Evolutionary conservation across 2,797 vertebrate species (phyloP).

Genomic region (Coreius guichenoti): DNA sequence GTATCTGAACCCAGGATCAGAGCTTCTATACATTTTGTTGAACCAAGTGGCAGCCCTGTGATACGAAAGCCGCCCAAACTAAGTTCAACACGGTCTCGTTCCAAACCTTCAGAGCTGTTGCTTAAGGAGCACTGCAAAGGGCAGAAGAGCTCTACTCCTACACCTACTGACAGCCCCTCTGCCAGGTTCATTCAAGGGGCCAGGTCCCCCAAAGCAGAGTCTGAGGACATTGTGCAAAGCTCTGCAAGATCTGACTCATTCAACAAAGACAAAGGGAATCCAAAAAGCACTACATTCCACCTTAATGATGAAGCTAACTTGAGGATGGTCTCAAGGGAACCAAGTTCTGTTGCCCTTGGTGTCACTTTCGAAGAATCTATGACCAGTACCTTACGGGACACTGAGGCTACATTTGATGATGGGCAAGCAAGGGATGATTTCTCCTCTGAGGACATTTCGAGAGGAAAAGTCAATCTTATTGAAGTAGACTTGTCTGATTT

Average conservation of each 20-base stretch:
- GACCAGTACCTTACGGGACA: slow-evolving; percentile 68
- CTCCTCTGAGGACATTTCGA: slow-evolving; percentile 79
- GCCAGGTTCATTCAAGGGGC: slow-evolving; percentile 77
- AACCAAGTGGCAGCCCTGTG: slow-evolving; percentile 75
- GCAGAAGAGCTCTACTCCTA: slow-evolving; percentile 83
- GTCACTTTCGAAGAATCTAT: slow-evolving; percentile 74
- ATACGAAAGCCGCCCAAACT: slow-evolving; percentile 87
- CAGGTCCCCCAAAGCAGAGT: slow-evolving; percentile 77
- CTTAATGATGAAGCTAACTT: slow-evolving; percentile 87
- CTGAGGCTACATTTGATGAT: slow-evolving; percentile 73
- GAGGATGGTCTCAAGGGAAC: slow-evolving; percentile 76
- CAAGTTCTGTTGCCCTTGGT: slow-evolving; percentile 61
- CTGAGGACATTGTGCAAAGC: slow-evolving; percentile 45
- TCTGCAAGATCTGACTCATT: slow-evolving; percentile 56
- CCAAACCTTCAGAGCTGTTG: slow-evolving; percentile 88
- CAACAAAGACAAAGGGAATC: slow-evolving; percentile 75
- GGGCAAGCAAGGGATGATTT: slow-evolving; percentile 75
- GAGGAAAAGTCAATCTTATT: slow-evolving; percentile 86
- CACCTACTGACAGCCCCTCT: slow-evolving; percentile 80
- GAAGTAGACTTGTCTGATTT: slow-evolving; percentile 93
- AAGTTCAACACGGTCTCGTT: slow-evolving; percentile 79
- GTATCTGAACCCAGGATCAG: slow-evolving; percentile 79
- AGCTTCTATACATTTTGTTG: slow-evolving; percentile 78
- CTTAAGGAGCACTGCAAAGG: slow-evolving; percentile 83
- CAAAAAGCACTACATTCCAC: slow-evolving; percentile 75